phyloP scores from a whole-genome alignment of 1,140 invertebrate genomes.

The Formica exsecta region DNA sequence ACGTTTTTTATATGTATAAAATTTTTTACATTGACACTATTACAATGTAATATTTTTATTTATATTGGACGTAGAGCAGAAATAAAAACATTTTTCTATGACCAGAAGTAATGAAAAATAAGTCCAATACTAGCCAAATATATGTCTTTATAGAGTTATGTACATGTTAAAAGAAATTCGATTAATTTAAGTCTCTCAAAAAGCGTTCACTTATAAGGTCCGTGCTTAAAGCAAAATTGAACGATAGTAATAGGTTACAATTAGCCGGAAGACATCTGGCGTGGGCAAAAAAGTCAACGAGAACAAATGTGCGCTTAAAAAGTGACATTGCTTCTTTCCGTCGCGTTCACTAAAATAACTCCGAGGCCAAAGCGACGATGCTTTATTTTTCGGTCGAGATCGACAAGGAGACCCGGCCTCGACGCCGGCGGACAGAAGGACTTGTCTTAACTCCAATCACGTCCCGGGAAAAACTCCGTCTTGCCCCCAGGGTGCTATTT shows the following conservation, averaged over 20 bases:
- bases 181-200: background rate
- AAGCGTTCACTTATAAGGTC: background rate
- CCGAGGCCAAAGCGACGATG: slow-evolving; percentile 18
- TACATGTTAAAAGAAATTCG: background rate
- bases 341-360: slow-evolving; percentile 41
- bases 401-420: slow-evolving; percentile 40
- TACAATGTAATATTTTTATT: too few species aligned
- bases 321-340: slow-evolving; percentile 39
- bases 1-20: too few species aligned
- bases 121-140: too few species aligned
- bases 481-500: slow-evolving; percentile 69
- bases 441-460: slow-evolving; percentile 72
- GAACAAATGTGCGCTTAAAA: slow-evolving; percentile 57
- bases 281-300: slow-evolving; percentile 32
- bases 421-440: slow-evolving; percentile 43
- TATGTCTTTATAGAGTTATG: background rate
- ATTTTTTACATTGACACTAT: too few species aligned
- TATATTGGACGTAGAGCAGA: too few species aligned
- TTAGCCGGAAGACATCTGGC: slow-evolving; percentile 26
- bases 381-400: slow-evolving; percentile 42
- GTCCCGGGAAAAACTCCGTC: slow-evolving; percentile 65
- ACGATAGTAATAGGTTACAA: slow-evolving; percentile 39
- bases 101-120: too few species aligned
- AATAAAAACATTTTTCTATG: too few species aligned
- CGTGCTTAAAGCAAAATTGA: slow-evolving; percentile 15